Conservation (phyloP, 1,140 invertebrate species). For the Apis laboriosa region DNA sequence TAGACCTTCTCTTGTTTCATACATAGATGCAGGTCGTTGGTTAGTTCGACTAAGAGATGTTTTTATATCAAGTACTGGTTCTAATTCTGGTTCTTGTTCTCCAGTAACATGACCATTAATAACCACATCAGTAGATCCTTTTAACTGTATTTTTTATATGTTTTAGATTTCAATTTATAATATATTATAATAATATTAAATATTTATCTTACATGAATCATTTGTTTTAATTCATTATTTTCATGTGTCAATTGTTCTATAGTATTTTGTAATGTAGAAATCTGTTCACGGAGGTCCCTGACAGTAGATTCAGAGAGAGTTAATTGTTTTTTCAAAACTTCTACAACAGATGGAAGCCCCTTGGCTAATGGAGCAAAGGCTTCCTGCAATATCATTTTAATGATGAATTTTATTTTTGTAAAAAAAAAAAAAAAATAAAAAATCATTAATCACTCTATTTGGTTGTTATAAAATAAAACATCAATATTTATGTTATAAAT, state of each 20-base stretch:
- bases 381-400: slow-evolving; percentile 68
- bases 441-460: slow-evolving; percentile 41
- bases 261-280: slow-evolving; percentile 82
- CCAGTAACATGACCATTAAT: slow-evolving; percentile 74
- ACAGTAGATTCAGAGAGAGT: slow-evolving; percentile 79
- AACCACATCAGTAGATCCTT: slow-evolving; percentile 64
- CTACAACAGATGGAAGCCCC: slow-evolving; percentile 74
- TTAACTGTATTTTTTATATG: slow-evolving; percentile 30
- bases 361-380: slow-evolving; percentile 68
- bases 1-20: slow-evolving; percentile 89
- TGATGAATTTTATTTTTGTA: neutral
- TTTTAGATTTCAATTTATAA: slow-evolving; percentile 13
- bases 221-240: slow-evolving; percentile 85
- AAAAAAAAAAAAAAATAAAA: neutral
- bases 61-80: slow-evolving; percentile 75
- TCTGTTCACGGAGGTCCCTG: slow-evolving; percentile 83
- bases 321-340: slow-evolving; percentile 77
- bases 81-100: slow-evolving; percentile 74
- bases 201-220: slow-evolving; percentile 71
- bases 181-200: slow-evolving; percentile 1
- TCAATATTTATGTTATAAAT: slow-evolving; percentile 51
- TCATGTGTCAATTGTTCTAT: slow-evolving; percentile 86
- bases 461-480: slow-evolving; percentile 49
- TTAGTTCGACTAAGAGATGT: slow-evolving; percentile 71
- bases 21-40: slow-evolving; percentile 92